These are phyloP conservation scores for Silurus meridionalis DNA, from an alignment of 2,113 vertebrate genomes.

Conservation along the genomic window DNA sequence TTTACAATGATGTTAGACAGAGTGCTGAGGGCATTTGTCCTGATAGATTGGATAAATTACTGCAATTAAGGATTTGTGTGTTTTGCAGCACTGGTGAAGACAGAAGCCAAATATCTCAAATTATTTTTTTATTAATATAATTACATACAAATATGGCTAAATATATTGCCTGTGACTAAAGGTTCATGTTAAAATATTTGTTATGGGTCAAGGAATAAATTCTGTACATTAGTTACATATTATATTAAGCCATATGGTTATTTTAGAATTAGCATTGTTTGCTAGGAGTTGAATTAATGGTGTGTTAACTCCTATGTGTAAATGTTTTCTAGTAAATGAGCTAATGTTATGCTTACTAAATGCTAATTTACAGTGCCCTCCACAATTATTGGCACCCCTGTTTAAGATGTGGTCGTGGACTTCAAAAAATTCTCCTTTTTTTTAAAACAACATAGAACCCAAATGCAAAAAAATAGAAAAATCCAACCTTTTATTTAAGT, in stretches of 20 bases:
- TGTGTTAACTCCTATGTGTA: too few relatives aligned
- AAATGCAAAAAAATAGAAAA: too few relatives aligned
- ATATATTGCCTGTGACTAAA: not conserved
- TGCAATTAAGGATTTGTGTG: slow-evolving; percentile 34
- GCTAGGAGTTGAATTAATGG: too few relatives aligned
- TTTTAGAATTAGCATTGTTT: too few relatives aligned
- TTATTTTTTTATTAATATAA: not conserved
- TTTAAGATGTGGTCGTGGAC: too few relatives aligned
- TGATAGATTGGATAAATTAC: slow-evolving; percentile 32
- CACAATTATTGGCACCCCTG: too few relatives aligned
- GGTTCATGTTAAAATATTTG: not conserved
- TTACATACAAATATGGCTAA: not conserved
- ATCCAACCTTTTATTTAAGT: too few relatives aligned
- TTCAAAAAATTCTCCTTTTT: too few relatives aligned
- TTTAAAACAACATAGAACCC: too few relatives aligned
- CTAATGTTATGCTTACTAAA: too few relatives aligned
- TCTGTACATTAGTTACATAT: not conserved
- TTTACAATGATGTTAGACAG: slow-evolving; percentile 21
- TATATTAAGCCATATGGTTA: not conserved
- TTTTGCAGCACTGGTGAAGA: not conserved
- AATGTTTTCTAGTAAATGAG: too few relatives aligned
- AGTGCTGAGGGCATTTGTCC: not conserved
- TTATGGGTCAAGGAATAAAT: not conserved
- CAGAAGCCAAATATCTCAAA: not conserved
- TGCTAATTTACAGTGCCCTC: too few relatives aligned